Base-by-base conservation (phyloP, 2,113 vertebrate genomes). In the Nothobranchius furzeri region DNA sequence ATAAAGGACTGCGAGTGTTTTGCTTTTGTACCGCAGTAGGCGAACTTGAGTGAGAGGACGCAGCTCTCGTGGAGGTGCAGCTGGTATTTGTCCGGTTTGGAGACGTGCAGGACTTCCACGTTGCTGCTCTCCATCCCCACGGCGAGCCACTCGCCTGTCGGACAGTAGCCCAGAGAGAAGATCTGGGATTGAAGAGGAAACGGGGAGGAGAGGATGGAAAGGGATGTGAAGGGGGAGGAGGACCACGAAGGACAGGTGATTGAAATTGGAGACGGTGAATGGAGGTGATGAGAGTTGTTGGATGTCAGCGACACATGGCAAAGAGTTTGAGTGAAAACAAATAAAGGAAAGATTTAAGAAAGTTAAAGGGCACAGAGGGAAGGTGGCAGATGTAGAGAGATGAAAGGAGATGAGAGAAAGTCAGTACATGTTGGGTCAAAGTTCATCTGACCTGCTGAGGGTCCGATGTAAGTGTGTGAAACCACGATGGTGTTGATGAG, bases 61-160 rank as follows among this genome's bases (percentile, higher is more conserved):
- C 91, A 88, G 68, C 88, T 83, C 35, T 92, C 89, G 7, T 93
- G 91, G 7, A 92, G 90, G 46, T 93, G 93, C 77, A 93, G 92
- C 89, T 90, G 82, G 81, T 87, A 90, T 12, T 91, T 92, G 86
- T 91, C 90, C 0, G 87, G 88, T 45, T 91, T 92, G 14, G 67
- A 82, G 56, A 93, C 89, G 0, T 93, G 90, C 48, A 94, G 90
- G 12, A 96, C 91, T 76, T 94, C 94, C 58, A 95, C 94, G 7
- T 93, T 93, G 55, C 94, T 95, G 60, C 89, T 94, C 81, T 94
- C 94, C 91, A 94, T 92, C 14, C 95, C 94, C 58, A 95, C 92
- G 0, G 94, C 91, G 76, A 96, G 54, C 91, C 92, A 93, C 85
- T 95, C 93, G 0, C 94, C 93, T 0, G 76, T 90, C 6, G 93